Evolutionary conservation across 23 tunicate genomes (phyloP), one percentile per base, ranked within the genome.

Genomic region (Ascidia mentula): DNA sequence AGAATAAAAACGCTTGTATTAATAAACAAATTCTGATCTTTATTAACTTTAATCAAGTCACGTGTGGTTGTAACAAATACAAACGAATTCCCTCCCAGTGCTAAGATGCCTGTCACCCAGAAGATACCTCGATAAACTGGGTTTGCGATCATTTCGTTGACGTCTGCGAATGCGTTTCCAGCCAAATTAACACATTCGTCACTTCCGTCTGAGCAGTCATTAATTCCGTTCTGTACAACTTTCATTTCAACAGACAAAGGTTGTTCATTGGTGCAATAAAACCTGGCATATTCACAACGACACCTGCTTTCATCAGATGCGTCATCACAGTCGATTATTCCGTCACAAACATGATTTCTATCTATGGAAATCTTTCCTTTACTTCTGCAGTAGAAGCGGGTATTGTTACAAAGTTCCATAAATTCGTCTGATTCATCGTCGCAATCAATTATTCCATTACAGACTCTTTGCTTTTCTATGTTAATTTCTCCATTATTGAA

Each of bases 131-230:
- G 7, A 9, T 53, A 53, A 53, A 53, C 22, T 53, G 65, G 2
- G 13, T 53, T 53, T 26, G 65, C 65, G 13, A 53, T 53, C 65
- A 53, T 53, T 53, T 53, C 65, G 13, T 53, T 53, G 12, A 53
- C 65, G 13, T 53, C 65, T 53, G 65, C 65, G 24, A 53, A 53
- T 9, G 65, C 65, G 24, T 53, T 28, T 53, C 65, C 65, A 53
- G 65, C 65, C 13, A 53, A 53, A 28, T 53, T 53, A 20, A 53
- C 65, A 53, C 65, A 53, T 53, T 53, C 65, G 65, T 53, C 65
- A 53, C 65, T 53, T 53, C 65, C 65, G 24, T 53, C 65, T 20
- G 65, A 5, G 13, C 65, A 53, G 13, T 53, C 65, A 3, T 5
- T 26, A 9, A 53, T 53, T 53, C 65, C 65, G 24, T 53, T 53